Evolutionary conservation across 2,888 invertebrate genomes (phyloP), one percentile per base, ranked within the genome.

Genomic region (Lagria hirta): DNA sequence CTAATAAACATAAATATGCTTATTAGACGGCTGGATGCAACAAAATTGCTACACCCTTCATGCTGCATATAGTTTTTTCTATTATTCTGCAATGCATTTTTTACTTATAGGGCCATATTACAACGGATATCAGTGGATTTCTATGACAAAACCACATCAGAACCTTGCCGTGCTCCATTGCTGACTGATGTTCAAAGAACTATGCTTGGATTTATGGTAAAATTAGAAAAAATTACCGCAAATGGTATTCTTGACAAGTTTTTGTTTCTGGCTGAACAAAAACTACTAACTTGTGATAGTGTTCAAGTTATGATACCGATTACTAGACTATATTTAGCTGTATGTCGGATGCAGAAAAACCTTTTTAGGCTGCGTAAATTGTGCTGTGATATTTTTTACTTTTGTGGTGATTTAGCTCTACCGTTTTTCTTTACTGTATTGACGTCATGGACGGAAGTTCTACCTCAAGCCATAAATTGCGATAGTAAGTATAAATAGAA

Each of bases 361-460:
- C 60, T 74, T 32, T 65, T 70, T 53, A 66, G 64, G 52, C 66
- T 73, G 37, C 57, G 75, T 44, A 65, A 69, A 35, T 64, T 75
- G 48, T 71, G 72, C 49, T 71, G 72, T 44, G 72, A 75, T 52
- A 70, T 71, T 24, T 59, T 75, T 20, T 76, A 74, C 50, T 70
- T 67, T 46, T 64, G 69, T 45, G 68, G 65, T 14, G 52, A 70
- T 27, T 58, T 67, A 22, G 68, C 72, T 7, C 43, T 69, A 4
- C 60, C 67, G 10, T 52, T 72, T 41, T 58, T 76, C 20, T 69
- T 71, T 47, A 61, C 58, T 3, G 67, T 70, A 20, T 52, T 75
- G 6, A 69, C 66, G 11, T 68, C 67, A 21, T 76, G 76, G 76
- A 65, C 69, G 8, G 74, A 75, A 60, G 64, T 74, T 13, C 52